Percentiles rank a stretch among this genome's conserved stretches.
phyloP scores from a whole-genome alignment of 2,888 invertebrate genomes.

The Perizoma affinitatum region DNA sequence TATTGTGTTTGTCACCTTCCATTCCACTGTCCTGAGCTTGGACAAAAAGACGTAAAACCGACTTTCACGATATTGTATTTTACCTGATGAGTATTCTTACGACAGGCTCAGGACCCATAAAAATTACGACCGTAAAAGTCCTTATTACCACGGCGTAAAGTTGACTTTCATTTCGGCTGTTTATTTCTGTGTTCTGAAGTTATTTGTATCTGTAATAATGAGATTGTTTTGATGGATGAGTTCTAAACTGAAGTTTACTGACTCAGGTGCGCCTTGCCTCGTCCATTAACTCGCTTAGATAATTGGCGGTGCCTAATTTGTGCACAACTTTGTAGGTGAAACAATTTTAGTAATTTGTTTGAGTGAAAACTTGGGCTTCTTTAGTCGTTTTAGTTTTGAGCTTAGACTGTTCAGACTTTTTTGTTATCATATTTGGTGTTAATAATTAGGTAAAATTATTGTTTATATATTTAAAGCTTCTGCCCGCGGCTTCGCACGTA shows the following conservation, averaged over 20 bases:
- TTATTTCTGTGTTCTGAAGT: conserved; percentile 28
- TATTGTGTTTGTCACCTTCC: conserved; percentile 23
- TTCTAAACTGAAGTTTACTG: conserved; percentile 38
- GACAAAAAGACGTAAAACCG: conserved; percentile 35
- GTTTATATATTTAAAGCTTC: no score
- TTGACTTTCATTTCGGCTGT: conserved; percentile 28
- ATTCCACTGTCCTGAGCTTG: conserved; percentile 5
- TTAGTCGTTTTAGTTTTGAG: conserved; percentile 15
- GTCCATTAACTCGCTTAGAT: conserved; percentile 36
- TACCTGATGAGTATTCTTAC: conserved; percentile 43
- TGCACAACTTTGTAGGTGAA: conserved; percentile 21
- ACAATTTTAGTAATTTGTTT: conserved; percentile 28
- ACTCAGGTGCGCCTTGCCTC: conserved; percentile 36
- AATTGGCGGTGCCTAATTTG: conserved; percentile 30
- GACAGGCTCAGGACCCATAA: conserved; percentile 40
- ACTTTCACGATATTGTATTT: conserved; percentile 39
- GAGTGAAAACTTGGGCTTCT: conserved; percentile 26
- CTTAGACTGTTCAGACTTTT: conserved; percentile 1
- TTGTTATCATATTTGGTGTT: no score
- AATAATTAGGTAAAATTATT: no score
- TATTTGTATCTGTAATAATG: conserved; percentile 40
- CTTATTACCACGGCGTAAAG: conserved; percentile 33
- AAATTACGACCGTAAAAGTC: conserved; percentile 38
- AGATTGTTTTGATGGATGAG: conserved; percentile 42
- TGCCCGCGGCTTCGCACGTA: no score